Conservation (phyloP, 2,888 invertebrate genomes). For the Amphipyra tragopoginis region DNA sequence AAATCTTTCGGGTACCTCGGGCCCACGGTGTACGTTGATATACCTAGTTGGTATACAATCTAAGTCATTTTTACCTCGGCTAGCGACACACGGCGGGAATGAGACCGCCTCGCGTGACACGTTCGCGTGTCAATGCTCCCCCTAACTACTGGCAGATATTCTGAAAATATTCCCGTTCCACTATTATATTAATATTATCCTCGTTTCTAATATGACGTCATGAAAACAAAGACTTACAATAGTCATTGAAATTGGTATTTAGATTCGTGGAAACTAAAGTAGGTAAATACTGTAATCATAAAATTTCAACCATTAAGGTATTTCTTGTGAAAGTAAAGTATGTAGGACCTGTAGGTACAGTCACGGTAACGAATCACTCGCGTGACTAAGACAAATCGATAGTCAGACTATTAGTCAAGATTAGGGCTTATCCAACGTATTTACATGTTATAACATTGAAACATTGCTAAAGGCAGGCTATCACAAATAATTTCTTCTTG, state of each 20-base stretch:
- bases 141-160: conserved; percentile 13
- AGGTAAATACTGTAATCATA: conserved; percentile 15
- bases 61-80: conserved; percentile 25
- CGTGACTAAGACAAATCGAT: conserved; percentile 37
- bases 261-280: conserved; percentile 16
- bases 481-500: no score
- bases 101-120: conserved; percentile 43
- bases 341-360: background rate
- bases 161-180: conserved; percentile 23
- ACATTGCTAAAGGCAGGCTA: no score
- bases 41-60: no score
- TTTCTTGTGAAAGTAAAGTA: conserved; percentile 28
- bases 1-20: no score
- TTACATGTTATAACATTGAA: background rate
- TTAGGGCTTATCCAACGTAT: conserved; percentile 13
- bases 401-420: conserved; percentile 25
- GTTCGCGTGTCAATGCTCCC: conserved; percentile 30
- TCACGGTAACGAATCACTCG: conserved; percentile 31
- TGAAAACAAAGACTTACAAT: conserved; percentile 3
- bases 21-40: no score
- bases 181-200: conserved; percentile 13
- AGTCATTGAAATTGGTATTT: conserved; percentile 2
- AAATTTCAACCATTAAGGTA: conserved; percentile 16
- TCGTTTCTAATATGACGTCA: conserved; percentile 6
- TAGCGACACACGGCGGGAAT: conserved; percentile 36